These are phyloP conservation scores for Anableps anableps DNA, from an alignment of 2,797 vertebrate species.

Conservation along the genomic window DNA sequence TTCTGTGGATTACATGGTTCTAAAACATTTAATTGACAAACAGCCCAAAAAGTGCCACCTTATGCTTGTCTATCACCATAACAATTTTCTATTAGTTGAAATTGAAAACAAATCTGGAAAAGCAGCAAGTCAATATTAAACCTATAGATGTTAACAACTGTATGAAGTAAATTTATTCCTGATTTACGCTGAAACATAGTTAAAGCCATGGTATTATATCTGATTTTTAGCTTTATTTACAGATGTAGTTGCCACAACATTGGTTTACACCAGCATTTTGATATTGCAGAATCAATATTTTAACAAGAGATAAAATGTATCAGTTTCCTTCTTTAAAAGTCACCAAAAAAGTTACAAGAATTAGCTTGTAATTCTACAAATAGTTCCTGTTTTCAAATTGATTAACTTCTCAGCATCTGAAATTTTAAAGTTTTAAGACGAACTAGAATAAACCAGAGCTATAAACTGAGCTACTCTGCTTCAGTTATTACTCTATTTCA, in stretches of 20 bases:
- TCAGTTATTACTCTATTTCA: background rate
- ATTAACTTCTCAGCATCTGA: background rate
- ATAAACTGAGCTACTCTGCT: background rate
- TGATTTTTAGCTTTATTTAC: background rate
- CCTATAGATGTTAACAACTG: background rate
- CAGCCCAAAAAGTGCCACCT: too few relatives aligned
- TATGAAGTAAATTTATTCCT: background rate
- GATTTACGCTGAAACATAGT: background rate
- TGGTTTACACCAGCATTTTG: background rate
- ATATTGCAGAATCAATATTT: background rate
- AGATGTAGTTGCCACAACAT: background rate
- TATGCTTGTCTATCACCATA: too few relatives aligned
- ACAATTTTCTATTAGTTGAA: background rate
- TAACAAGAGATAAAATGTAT: too few relatives aligned
- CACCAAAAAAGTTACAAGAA: too few relatives aligned
- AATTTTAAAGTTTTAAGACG: background rate
- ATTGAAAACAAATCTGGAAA: background rate
- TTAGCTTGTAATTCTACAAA: too few relatives aligned
- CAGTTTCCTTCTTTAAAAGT: too few relatives aligned
- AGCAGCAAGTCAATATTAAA: background rate
- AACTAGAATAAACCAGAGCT: background rate
- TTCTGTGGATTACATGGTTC: background rate
- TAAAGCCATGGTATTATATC: background rate
- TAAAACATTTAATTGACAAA: too few relatives aligned
- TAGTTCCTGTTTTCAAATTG: background rate